Conservation (phyloP, 2,888 invertebrate genomes). For the Alsophila aescularia region DNA sequence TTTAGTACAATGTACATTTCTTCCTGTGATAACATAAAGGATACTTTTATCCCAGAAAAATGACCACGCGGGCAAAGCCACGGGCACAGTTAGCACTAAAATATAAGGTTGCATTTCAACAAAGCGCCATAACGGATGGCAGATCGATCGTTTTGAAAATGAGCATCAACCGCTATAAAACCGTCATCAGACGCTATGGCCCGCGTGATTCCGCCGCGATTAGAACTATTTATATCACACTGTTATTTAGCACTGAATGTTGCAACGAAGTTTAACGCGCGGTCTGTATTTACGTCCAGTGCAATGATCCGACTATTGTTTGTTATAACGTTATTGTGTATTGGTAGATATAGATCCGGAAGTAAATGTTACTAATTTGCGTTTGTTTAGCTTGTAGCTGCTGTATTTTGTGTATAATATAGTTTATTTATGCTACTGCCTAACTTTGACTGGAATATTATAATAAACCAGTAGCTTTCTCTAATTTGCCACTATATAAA, state of each 20-base stretch:
- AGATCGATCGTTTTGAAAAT: conserved; percentile 3
- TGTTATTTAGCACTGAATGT: conserved; percentile 18
- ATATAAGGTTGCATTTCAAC: conserved; percentile 6
- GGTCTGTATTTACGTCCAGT: neutral
- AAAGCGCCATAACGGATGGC: neutral
- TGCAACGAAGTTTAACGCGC: neutral
- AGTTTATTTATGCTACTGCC: too few species aligned
- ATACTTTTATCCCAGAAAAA: too few species aligned
- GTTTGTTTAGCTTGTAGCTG: conserved; percentile 19
- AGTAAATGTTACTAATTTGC: conserved; percentile 6
- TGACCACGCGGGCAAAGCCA: too few species aligned
- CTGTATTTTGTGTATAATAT: too few species aligned
- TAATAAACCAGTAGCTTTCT: too few species aligned
- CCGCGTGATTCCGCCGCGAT: conserved; percentile 34
- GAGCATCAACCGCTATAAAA: conserved; percentile 21
- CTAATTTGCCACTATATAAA: too few species aligned
- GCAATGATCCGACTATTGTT: conserved; percentile 8
- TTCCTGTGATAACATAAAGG: too few species aligned
- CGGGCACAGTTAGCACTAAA: too few species aligned
- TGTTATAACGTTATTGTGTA: neutral
- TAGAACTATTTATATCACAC: conserved; percentile 33
- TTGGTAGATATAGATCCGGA: conserved; percentile 1
- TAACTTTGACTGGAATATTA: too few species aligned
- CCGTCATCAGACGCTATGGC: conserved; percentile 31
- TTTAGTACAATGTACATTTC: too few species aligned